phyloP scores from a whole-genome alignment of 2,113 vertebrate genomes.

The Odocoileus virginianus region DNA sequence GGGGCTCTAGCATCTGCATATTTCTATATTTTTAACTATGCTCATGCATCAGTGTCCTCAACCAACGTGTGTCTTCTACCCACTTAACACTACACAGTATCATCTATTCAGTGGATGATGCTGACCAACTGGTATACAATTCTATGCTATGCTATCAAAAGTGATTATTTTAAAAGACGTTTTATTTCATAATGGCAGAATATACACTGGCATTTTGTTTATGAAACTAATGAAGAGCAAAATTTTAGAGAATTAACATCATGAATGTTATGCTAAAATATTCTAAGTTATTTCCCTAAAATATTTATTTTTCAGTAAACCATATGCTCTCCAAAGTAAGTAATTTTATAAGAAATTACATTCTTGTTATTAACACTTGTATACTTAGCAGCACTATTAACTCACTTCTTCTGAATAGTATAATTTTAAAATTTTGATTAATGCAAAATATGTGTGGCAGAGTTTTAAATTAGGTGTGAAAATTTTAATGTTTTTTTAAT shows the following conservation, averaged over 20 bases:
- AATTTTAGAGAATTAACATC: neutral
- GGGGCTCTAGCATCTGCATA: neutral
- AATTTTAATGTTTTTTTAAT: neutral
- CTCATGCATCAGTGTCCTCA: accelerated
- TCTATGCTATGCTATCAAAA: neutral
- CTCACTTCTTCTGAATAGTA: conserved; percentile 12
- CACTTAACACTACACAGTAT: neutral
- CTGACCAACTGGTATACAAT: neutral
- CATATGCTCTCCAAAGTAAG: neutral
- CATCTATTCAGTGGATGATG: neutral
- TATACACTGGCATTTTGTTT: neutral
- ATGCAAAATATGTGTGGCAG: neutral
- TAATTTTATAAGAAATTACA: conserved; percentile 37
- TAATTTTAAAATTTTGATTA: conserved; percentile 27
- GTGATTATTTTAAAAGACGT: neutral
- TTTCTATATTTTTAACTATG: neutral
- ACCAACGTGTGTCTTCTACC: neutral
- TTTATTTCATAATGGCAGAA: neutral
- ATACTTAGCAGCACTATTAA: neutral
- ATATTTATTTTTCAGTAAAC: conserved; percentile 34
- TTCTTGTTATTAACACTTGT: conserved; percentile 23
- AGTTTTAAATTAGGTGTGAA: conserved; percentile 10
- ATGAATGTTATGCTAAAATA: conserved; percentile 36
- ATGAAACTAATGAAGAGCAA: neutral
- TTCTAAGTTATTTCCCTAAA: neutral